Base-by-base conservation (phyloP, 2,888 invertebrate genomes). In the Torymus aiolomorphi region DNA sequence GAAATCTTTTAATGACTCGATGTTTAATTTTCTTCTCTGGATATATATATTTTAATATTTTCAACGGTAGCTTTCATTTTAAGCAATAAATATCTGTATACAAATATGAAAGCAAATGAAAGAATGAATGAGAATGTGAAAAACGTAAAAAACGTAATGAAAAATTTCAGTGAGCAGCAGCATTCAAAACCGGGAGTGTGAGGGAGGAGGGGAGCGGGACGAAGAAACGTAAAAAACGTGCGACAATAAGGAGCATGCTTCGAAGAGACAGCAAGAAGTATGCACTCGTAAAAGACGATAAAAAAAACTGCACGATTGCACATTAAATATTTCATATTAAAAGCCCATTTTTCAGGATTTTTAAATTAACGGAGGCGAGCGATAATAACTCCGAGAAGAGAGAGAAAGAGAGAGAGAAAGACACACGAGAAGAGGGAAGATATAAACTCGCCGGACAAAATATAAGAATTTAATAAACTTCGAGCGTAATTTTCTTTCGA, bases 51-150 rank as follows among this genome's bases (percentile, higher is more conserved):
- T 42, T 42, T 42, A 42, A 42, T 42, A 31, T 42, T 42, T 42
- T 42, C 42, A 42, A 42, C 42, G 42, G 8, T 8, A 42, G 42
- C 42, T 42, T 42, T 42, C 42, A 42, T 42, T 42, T n/a, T n/a
- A 42, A 49, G 70, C 16, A 51, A 77, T 71, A 71, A 59, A 76
- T 76, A 57, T 63, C 14, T 12, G 11, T 2, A 24, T 42, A 42
- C n/a, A 11, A 62, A 54, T 56, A 20, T 20, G 10, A 24, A 56
- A 56, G 31, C 16, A 51, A 65, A 77, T 31, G 16, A 65, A 59
- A 59, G 13, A 52, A 71, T 2, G 18, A 24, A 54, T 18, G 42
- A 3, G 12, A 42, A 65, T 77, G 59, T 42, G 42, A 78, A 69
- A 78, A 69, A 31, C 61, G 63, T 5, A 56, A 1, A 62, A 66